Evolutionary conservation across 2,888 invertebrate genomes (phyloP).

Genomic region (Arenicola marina): DNA sequence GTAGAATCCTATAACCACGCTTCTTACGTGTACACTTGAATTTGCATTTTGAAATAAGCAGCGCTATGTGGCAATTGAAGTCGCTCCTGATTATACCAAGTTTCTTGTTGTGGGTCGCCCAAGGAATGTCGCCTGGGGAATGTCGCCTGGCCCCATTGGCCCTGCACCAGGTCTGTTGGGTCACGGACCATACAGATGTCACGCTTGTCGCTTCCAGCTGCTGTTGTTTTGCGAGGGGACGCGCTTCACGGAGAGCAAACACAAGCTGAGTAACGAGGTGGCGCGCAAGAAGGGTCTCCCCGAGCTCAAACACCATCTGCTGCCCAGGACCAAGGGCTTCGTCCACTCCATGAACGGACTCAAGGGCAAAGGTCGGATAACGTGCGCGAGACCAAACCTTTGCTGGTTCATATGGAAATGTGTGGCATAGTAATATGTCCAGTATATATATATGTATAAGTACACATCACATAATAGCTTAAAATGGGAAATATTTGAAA

Average conservation of each 20-base stretch:
- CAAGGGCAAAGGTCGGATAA: constrained; percentile 64
- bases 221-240: constrained; percentile 92
- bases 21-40: no score
- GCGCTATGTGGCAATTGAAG: no score
- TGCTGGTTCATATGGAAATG: neutral
- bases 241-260: constrained; percentile 84
- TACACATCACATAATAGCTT: neutral
- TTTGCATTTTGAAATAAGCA: no score
- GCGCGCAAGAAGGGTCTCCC: constrained; percentile 84
- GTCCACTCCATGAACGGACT: constrained; percentile 82
- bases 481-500: no score
- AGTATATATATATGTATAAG: neutral
- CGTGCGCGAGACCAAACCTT: neutral
- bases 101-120: no score
- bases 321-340: constrained; percentile 95
- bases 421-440: neutral
- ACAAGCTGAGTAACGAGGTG: constrained; percentile 83
- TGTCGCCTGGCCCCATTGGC: no score
- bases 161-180: no score
- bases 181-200: no score
- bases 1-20: no score
- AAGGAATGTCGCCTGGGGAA: no score
- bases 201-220: constrained; percentile 66
- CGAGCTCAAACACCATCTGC: constrained; percentile 83
- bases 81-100: no score